Evolutionary conservation across 2,888 invertebrate species (phyloP).

Genomic region (Apamea crenata): DNA sequence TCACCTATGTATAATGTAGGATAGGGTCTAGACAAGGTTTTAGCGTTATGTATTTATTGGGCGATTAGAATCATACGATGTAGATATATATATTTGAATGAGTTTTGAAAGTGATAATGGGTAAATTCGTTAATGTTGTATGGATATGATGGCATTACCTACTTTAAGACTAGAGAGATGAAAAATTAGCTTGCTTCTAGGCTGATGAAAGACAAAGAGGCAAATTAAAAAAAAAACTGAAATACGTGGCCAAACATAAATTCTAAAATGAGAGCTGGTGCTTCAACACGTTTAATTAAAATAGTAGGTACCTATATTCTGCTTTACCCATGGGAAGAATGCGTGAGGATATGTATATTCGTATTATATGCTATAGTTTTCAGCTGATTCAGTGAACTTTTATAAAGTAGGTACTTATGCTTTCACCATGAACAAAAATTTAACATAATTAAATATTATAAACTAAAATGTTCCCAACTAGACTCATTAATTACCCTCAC

Average conservation of each 20-base stretch:
- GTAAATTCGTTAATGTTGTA: not conserved
- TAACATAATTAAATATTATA: not conserved
- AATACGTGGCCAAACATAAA: too few relatives aligned
- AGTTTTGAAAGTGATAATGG: not conserved
- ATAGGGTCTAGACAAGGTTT: conserved; percentile 56
- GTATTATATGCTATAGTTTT: not conserved
- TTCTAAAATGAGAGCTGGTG: too few relatives aligned
- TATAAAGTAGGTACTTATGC: too few relatives aligned
- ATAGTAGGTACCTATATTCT: too few relatives aligned
- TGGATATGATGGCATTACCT: not conserved
- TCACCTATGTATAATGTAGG: conserved; percentile 53
- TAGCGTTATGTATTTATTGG: conserved; percentile 44
- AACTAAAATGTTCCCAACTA: not conserved
- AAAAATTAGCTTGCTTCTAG: too few relatives aligned
- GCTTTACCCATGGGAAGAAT: too few relatives aligned
- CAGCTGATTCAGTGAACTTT: not conserved
- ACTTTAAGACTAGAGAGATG: not conserved
- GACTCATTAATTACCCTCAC: conserved; percentile 45
- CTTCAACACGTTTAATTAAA: too few relatives aligned
- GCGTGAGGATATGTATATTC: too few relatives aligned
- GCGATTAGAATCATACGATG: not conserved
- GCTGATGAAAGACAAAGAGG: too few relatives aligned
- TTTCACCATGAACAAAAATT: too few relatives aligned
- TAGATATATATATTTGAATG: not conserved
- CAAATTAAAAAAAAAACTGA: too few relatives aligned